Conservation (phyloP, 2,113 vertebrate genomes). For the Apteryx mantelli region DNA sequence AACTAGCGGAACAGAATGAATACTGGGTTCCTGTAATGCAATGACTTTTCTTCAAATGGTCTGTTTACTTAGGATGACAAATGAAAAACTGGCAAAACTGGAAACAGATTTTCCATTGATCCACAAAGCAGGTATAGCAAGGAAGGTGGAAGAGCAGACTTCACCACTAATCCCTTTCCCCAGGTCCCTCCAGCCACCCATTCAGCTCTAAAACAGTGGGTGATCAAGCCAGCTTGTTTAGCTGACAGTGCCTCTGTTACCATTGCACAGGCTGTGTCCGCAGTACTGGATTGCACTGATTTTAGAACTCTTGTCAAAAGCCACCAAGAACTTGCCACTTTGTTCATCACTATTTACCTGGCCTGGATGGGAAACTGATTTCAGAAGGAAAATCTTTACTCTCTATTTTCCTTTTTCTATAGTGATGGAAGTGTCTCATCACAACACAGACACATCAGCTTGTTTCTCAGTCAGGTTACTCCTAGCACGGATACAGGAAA, state of each 20-base stretch:
- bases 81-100: slow-evolving; percentile 38
- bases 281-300: neutral
- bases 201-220: neutral
- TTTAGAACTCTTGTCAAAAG: neutral
- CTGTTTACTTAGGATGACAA: slow-evolving; percentile 42
- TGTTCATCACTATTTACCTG: neutral
- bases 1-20: slow-evolving; percentile 25
- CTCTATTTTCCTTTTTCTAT: neutral
- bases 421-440: neutral
- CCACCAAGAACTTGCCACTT: neutral
- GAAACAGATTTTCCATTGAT: slow-evolving; percentile 31
- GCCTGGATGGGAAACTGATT: neutral
- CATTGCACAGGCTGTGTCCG: neutral
- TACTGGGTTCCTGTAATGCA: neutral
- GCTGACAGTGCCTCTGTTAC: neutral
- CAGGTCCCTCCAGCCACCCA: neutral
- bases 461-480: neutral
- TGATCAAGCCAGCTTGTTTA: neutral
- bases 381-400: neutral
- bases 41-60: slow-evolving; percentile 35
- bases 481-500: neutral
- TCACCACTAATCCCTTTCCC: neutral
- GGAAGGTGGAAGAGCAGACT: neutral
- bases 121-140: neutral
- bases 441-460: neutral